phyloP scores from a whole-genome alignment of 1,140 invertebrate genomes.

The Drosophila nikananu region DNA sequence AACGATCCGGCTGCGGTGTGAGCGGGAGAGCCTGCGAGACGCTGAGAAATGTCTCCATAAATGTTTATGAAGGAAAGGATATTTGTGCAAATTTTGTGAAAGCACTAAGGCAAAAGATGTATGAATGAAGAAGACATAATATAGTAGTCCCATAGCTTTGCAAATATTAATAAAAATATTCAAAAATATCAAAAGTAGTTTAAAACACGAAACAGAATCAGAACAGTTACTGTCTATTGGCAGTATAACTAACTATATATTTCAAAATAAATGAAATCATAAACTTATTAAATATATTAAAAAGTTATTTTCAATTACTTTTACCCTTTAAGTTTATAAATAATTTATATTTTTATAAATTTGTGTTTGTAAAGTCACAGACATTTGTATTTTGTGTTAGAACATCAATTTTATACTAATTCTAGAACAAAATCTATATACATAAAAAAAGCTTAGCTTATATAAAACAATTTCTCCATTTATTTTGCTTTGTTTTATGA shows the following conservation, averaged over 20 bases:
- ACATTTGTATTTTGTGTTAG: too few relatives aligned
- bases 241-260: not conserved
- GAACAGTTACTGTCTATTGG: too few relatives aligned
- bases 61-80: slow-evolving; percentile 30
- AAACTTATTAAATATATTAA: not conserved
- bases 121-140: not conserved
- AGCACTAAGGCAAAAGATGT: not conserved
- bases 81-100: not conserved
- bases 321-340: too few relatives aligned
- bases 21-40: not conserved
- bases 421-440: too few relatives aligned
- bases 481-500: not conserved
- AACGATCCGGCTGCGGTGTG: slow-evolving; percentile 27
- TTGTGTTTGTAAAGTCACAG: too few relatives aligned
- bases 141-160: not conserved
- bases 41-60: slow-evolving; percentile 20
- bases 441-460: not conserved
- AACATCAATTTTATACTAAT: not conserved
- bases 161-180: not conserved
- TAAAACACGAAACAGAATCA: not conserved
- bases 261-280: not conserved
- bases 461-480: not conserved
- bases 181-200: not conserved
- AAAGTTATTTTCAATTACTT: too few relatives aligned
- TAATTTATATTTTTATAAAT: too few relatives aligned